These are phyloP conservation scores for Leptocoma aspasia DNA, from an alignment of 2,113 vertebrate species.

Conservation along the genomic window DNA sequence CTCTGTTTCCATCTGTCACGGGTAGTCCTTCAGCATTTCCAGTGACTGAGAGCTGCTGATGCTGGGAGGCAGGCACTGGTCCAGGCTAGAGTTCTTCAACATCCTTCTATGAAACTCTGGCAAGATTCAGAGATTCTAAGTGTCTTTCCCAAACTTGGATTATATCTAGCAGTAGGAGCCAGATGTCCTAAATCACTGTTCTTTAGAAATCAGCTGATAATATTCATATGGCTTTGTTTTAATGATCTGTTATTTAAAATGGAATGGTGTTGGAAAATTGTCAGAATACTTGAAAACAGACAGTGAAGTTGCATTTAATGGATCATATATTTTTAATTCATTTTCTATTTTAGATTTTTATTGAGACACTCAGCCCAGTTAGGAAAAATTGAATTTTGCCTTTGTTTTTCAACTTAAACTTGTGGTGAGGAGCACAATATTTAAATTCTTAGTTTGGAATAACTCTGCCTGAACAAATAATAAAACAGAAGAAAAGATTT, in stretches of 20 bases:
- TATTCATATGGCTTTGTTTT: neutral
- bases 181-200: neutral
- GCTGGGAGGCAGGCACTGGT: neutral
- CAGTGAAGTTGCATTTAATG: neutral
- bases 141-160: neutral
- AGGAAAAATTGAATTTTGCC: neutral
- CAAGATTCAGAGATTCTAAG: neutral
- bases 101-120: slow-evolving; percentile 13
- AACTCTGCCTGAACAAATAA: neutral
- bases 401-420: neutral
- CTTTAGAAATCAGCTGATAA: neutral
- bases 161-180: neutral
- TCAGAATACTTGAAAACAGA: neutral
- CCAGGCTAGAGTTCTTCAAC: neutral
- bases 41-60: neutral
- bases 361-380: neutral
- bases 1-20: neutral
- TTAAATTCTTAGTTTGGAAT: neutral
- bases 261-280: neutral
- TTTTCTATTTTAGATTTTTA: neutral
- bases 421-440: neutral
- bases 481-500: slow-evolving; percentile 2
- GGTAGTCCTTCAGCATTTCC: neutral
- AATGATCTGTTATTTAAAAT: neutral
- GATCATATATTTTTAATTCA: neutral